These are phyloP conservation scores for Hyperoodon ampullatus DNA, from an alignment of 2,113 vertebrate species.

Conservation along the genomic window DNA sequence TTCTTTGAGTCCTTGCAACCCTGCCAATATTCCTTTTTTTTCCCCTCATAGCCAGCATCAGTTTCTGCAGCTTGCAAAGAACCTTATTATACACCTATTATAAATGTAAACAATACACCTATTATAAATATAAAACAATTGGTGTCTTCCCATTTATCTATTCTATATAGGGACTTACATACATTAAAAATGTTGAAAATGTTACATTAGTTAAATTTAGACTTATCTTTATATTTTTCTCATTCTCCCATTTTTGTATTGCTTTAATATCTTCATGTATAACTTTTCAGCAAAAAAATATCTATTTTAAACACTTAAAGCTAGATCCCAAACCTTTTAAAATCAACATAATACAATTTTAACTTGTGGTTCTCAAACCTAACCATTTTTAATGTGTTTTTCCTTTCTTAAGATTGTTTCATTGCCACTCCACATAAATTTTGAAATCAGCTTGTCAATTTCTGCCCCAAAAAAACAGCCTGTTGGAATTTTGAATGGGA, in stretches of 20 bases:
- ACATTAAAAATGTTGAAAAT: background rate
- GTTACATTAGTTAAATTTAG: background rate
- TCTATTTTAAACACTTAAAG: background rate
- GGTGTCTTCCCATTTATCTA: background rate
- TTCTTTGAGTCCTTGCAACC: background rate
- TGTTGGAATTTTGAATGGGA: background rate
- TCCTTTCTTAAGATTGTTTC: background rate
- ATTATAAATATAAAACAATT: background rate
- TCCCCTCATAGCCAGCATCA: background rate
- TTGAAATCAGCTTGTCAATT: background rate
- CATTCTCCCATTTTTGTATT: background rate
- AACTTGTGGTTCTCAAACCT: background rate
- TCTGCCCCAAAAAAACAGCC: background rate
- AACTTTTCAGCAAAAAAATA: background rate
- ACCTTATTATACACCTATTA: background rate
- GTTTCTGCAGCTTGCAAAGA: background rate
- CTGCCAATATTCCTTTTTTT: background rate
- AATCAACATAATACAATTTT: background rate
- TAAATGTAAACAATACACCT: background rate
- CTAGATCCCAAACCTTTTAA: background rate
- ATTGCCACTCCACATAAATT: background rate
- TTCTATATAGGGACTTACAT: background rate
- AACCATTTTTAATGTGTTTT: background rate
- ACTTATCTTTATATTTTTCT: background rate
- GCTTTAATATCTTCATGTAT: background rate